A percentile compares a stretch with the other conserved stretches of the same genome.
Conservation (phyloP, 1,140 invertebrate species). For the Papilio polytes region DNA sequence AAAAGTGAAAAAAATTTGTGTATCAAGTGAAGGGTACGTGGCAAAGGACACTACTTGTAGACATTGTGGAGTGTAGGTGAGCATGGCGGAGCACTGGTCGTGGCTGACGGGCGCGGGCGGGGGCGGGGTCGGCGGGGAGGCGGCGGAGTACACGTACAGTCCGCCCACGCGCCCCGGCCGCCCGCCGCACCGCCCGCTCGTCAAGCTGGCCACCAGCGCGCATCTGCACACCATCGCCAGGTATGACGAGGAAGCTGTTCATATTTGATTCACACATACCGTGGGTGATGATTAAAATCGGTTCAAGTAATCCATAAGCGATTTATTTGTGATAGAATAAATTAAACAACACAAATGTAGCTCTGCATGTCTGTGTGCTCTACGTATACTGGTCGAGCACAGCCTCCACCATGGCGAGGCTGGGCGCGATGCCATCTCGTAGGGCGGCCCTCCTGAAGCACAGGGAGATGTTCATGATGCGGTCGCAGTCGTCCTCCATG, state of each 20-base stretch:
- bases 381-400: slow-evolving; percentile 67
- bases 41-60: not conserved
- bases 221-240: slow-evolving; percentile 74
- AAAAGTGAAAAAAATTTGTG: too few species aligned
- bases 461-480: slow-evolving; percentile 71
- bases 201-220: slow-evolving; percentile 74
- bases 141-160: slow-evolving; percentile 77
- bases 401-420: slow-evolving; percentile 74
- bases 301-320: not conserved
- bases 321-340: not conserved
- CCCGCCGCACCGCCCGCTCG: slow-evolving; percentile 74
- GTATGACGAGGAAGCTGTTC: slow-evolving; percentile 48
- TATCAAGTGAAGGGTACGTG: too few species aligned
- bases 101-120: slow-evolving; percentile 70
- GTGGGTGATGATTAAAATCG: too few species aligned
- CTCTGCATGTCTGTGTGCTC: not conserved
- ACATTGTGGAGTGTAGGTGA: slow-evolving; percentile 36
- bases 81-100: slow-evolving; percentile 77
- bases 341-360: not conserved
- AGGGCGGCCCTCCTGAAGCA: slow-evolving; percentile 61
- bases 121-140: slow-evolving; percentile 61
- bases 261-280: too few species aligned
- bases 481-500: slow-evolving; percentile 66
- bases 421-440: slow-evolving; percentile 59
- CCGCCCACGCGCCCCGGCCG: slow-evolving; percentile 70